Conservation (phyloP, 2,113 vertebrate species). For the Takifugu bimaculatus region DNA sequence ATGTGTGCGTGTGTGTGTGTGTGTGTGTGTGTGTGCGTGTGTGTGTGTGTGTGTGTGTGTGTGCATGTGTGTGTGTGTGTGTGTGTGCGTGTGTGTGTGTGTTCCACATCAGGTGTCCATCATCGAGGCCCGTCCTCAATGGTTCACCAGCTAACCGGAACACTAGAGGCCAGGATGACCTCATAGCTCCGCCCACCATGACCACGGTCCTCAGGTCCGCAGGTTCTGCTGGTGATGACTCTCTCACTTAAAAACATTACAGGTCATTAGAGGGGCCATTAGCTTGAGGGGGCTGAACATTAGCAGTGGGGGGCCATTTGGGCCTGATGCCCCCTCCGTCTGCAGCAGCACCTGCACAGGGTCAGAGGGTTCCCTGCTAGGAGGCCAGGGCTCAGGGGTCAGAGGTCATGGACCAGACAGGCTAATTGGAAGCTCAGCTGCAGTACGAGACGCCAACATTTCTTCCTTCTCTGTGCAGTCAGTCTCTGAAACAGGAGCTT, state of each 20-base stretch:
- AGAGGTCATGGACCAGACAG: slow-evolving; percentile 62
- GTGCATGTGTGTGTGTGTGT: too few species aligned
- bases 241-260: slow-evolving; percentile 52
- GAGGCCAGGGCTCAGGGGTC: slow-evolving; percentile 49
- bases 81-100: too few species aligned
- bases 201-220: background rate
- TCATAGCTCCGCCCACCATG: too few species aligned
- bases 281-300: slow-evolving; percentile 32
- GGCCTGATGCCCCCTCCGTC: slow-evolving; percentile 38
- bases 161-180: too few species aligned
- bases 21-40: slow-evolving; percentile 27
- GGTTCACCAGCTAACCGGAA: too few species aligned
- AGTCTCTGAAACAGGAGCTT: too few species aligned
- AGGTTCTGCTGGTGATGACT: slow-evolving; percentile 9
- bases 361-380: slow-evolving; percentile 51
- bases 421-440: slow-evolving; percentile 69
- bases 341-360: slow-evolving; percentile 61
- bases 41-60: slow-evolving; percentile 3
- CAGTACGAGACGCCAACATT: slow-evolving; percentile 23
- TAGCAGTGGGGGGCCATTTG: slow-evolving; percentile 54
- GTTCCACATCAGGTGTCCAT: too few species aligned
- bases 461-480: too few species aligned
- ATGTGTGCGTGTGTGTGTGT: slow-evolving; percentile 47
- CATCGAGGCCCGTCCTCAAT: too few species aligned
- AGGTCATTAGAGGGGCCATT: slow-evolving; percentile 60